Evolutionary conservation across 2,797 vertebrate species (phyloP).

Genomic region (Bryconaethiops microstoma): DNA sequence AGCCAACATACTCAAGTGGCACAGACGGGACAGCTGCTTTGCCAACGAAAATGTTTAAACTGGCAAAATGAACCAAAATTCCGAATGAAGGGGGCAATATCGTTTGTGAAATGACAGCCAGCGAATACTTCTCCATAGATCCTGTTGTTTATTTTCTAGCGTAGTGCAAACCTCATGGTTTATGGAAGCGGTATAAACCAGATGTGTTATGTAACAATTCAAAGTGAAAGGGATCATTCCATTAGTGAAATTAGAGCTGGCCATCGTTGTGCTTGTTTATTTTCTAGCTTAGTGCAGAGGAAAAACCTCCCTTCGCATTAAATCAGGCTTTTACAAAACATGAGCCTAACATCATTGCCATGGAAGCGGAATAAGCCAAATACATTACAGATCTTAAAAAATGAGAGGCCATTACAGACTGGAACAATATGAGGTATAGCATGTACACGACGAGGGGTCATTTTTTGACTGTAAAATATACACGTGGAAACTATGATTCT

Average conservation of each 20-base stretch:
- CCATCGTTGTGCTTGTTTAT: neutral
- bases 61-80: neutral
- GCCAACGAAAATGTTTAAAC: constrained; percentile 37
- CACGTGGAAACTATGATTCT: constrained; percentile 78
- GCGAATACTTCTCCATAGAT: neutral
- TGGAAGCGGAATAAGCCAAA: constrained; percentile 70
- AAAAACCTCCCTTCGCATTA: neutral
- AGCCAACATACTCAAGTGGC: constrained; percentile 18
- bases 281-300: neutral
- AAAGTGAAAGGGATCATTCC: neutral
- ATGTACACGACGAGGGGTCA: constrained; percentile 71
- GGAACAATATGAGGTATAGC: constrained; percentile 71
- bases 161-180: constrained; percentile 22
- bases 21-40: constrained; percentile 21
- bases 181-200: constrained; percentile 70
- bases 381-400: constrained; percentile 60
- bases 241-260: neutral
- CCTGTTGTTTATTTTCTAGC: constrained; percentile 40
- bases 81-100: neutral
- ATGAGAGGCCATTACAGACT: constrained; percentile 73
- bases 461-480: constrained; percentile 71
- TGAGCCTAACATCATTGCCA: constrained; percentile 57
- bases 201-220: constrained; percentile 58
- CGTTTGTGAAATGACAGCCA: neutral
- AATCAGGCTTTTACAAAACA: constrained; percentile 11